Evolutionary conservation across 2,888 invertebrate species (phyloP), one percentile per base, ranked within the genome.

Genomic region (Sphaerophoria taeniata): DNA sequence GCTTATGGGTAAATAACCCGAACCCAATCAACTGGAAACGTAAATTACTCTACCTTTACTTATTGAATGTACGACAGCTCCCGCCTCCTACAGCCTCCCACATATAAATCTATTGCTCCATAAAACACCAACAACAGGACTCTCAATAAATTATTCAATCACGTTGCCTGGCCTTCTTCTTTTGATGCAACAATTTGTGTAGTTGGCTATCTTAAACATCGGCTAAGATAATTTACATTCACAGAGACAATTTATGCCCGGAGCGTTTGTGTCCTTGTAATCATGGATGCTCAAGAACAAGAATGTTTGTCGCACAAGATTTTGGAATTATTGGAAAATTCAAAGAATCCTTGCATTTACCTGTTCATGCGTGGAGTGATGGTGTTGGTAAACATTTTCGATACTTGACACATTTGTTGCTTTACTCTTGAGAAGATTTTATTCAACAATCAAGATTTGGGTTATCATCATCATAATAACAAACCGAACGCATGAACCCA

Each of bases 191-290:
- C 72, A 84, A 69, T 84, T 84, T 80, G n/a, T 58, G 56, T 45
- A 84, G 79, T 72, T 72, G 43, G 83, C 75, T 79, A 75, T 83
- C 49, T 49, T 67, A 31, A 51, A 63, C 58, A 65, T 47, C 49
- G 60, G 33, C 33, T 53, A 47, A 71, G 65, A 79, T 79, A 74
- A 70, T 83, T 83, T 70, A 67, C 36, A 47, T 47, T 14, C 16
- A 36, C 34, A 63, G 34, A 31, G 49, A 47, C 36, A 65, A 65
- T 51, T 51, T 36, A 51, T 49, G 36, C 51, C 45, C 24, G 11
- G n/a, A 39, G 65, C 65, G 51, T 65, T 51, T 12, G 33, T 47
- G 24, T 24, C 24, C 24, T 11, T 14, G 47, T 45, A 7, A 31
- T 47, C 45, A 31, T 61, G n/a, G 45, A 31, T 7, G 12, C 31